A percentile compares a stretch with the other conserved stretches of the same genome.
Evolutionary conservation across 2,113 vertebrate species (phyloP).

Genomic region (Acrocephalus kingi): DNA sequence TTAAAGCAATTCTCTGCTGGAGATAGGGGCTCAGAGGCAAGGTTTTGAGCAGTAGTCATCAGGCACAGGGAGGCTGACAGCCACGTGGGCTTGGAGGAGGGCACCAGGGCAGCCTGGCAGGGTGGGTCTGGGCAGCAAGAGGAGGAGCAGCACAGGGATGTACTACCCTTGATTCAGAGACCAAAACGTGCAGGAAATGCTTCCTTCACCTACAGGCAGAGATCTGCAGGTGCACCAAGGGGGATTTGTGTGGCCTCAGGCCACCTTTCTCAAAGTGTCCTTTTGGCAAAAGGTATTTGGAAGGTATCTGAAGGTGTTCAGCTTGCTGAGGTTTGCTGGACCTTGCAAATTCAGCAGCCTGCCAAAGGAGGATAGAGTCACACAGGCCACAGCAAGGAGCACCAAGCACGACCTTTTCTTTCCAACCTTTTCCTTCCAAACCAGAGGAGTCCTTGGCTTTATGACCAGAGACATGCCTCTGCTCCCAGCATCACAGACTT

Average conservation of each 20-base stretch:
- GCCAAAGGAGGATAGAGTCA: neutral
- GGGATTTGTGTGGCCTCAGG: neutral
- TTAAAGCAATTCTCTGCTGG: conserved; percentile 48
- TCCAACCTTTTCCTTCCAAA: neutral
- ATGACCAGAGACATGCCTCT: fast-evolving
- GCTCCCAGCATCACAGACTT: neutral
- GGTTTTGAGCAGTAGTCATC: neutral
- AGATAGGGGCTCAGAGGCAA: neutral
- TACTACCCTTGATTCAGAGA: neutral
- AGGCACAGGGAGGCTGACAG: neutral
- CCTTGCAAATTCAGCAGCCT: neutral
- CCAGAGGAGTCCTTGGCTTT: neutral
- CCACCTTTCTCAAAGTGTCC: neutral
- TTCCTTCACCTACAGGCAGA: neutral
- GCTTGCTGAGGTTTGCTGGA: neutral
- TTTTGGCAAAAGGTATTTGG: neutral
- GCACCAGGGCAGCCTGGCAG: neutral
- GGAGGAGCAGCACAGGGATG: neutral
- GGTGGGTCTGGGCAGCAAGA: neutral
- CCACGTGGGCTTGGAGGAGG: neutral
- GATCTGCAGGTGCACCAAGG: neutral
- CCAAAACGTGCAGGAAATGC: neutral
- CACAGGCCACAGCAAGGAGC: neutral
- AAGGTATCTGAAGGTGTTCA: neutral
- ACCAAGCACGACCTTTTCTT: neutral